Base-by-base conservation (phyloP, 2,113 vertebrate genomes). In the Brachyhypopomus gauderio region DNA sequence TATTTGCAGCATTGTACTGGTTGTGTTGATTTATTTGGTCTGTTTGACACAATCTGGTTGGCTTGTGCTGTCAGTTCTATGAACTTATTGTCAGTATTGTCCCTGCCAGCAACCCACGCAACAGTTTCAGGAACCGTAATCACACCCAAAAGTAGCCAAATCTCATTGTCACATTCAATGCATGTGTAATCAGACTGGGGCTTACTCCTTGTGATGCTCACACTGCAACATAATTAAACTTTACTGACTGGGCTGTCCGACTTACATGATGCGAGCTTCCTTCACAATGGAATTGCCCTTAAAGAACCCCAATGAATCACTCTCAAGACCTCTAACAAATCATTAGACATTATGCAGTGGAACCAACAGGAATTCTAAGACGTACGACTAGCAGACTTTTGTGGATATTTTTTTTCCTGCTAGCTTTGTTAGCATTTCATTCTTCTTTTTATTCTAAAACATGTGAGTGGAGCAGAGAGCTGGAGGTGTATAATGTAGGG, bases 381-480 rank as follows among this genome's bases (percentile, higher is more conserved):
- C 62, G 60, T 19, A 75, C 59, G 71, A 55, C 74, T 75, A 79
- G 69, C 60, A 63, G 83, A 63, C 41, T 73, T 71, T 80, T 69
- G 78, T 77, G 71, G 66, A 63, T 30, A 59, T 81, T 85, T 72
- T 81, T 85, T 72, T 70, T 79, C 48, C 83, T 85, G 71, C 83
- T 86, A 77, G 77, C 77, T 69, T 70, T 77, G 75, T 52, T 77
- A 83, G 75, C 84, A 75, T 74, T 77, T 82, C 85, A 85, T 80
- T 86, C 78, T 76, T 78, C 64, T 76, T 82, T 83, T 86, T 25
- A 62, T 84, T 5, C 55, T 63, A n/a, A 79, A 69, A 80, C 76
- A 75, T 85, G 70, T 85, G 82, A 86, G 82, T 81, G 52, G 60
- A 41, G 78, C 70, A 17, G 38, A 74, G 72, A 41, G 80, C 58